phyloP scores from a whole-genome alignment of 1,140 invertebrate species.

The Aphis gossypii region DNA sequence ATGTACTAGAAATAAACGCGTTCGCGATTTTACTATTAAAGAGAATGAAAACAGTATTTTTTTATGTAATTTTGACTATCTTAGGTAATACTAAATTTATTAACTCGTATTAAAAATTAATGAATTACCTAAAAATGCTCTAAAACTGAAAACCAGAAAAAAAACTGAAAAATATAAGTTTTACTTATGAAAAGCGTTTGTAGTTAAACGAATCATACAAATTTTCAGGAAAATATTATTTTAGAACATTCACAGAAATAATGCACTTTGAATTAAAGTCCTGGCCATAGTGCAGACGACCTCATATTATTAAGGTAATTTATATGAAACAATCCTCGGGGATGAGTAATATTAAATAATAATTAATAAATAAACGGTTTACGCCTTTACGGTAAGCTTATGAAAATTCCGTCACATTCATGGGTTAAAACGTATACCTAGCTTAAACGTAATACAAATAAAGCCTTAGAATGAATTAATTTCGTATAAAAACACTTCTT shows the following conservation, averaged over 20 bases:
- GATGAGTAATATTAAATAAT: background rate
- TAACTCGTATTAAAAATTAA: background rate
- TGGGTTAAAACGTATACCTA: background rate
- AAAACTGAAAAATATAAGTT: background rate
- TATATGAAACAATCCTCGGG: background rate
- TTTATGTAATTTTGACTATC: background rate
- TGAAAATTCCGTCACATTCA: background rate
- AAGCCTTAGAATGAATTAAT: background rate
- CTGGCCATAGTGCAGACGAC: background rate
- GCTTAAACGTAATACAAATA: background rate
- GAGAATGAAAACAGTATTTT: background rate
- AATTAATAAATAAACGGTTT: background rate
- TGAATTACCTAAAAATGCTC: background rate
- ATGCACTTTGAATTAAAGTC: background rate
- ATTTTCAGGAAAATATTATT: background rate
- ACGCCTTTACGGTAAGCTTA: background rate
- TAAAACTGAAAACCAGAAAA: background rate
- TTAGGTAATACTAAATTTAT: too few species aligned
- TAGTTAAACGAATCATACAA: background rate
- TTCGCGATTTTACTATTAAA: background rate
- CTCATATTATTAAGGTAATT: background rate
- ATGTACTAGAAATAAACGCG: background rate
- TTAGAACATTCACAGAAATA: background rate
- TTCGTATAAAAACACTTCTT: background rate
- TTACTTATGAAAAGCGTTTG: too few species aligned